Evolutionary conservation across 1,140 invertebrate genomes (phyloP).

Genomic region (Hypsibius dujardini): DNA sequence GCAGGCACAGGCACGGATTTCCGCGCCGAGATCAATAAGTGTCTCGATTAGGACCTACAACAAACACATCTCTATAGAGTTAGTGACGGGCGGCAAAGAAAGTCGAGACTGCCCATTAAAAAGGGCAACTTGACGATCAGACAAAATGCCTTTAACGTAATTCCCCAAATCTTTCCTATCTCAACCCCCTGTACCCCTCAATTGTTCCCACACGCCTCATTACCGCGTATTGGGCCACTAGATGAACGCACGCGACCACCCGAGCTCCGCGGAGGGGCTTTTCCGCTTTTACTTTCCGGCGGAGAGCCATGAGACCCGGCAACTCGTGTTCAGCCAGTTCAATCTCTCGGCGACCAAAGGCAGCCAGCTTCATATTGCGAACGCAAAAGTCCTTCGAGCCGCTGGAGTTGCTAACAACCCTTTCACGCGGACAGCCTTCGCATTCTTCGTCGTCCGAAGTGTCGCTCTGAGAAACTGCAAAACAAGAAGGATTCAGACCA

Average conservation of each 20-base stretch:
- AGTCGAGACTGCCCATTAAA: conserved; percentile 11
- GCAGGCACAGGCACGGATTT: conserved; percentile 39
- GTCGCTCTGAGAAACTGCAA: conserved; percentile 13
- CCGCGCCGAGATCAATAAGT: conserved; percentile 65
- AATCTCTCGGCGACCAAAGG: conserved; percentile 82
- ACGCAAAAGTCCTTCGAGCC: conserved; percentile 75
- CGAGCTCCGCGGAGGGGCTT: conserved; percentile 85
- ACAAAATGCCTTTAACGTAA: no score
- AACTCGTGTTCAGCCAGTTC: conserved; percentile 99
- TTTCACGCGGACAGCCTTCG: conserved; percentile 7
- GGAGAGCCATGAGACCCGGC: conserved; percentile 85
- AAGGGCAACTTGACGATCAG: neutral
- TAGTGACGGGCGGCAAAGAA: no score
- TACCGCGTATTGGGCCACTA: conserved; percentile 92
- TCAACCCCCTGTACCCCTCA: no score
- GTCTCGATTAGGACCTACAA: conserved; percentile 66
- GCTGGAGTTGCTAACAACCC: conserved; percentile 50
- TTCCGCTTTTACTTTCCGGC: conserved; percentile 71
- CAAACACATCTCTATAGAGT: conserved; percentile 19
- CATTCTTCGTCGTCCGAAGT: conserved; percentile 17
- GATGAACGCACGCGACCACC: conserved; percentile 91
- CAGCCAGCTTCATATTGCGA: conserved; percentile 69
- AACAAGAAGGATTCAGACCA: neutral
- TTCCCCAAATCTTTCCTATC: no score
- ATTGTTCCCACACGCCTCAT: conserved; percentile 20